Conservation (phyloP, 1,140 invertebrate genomes). For the Uloborus diversus region DNA sequence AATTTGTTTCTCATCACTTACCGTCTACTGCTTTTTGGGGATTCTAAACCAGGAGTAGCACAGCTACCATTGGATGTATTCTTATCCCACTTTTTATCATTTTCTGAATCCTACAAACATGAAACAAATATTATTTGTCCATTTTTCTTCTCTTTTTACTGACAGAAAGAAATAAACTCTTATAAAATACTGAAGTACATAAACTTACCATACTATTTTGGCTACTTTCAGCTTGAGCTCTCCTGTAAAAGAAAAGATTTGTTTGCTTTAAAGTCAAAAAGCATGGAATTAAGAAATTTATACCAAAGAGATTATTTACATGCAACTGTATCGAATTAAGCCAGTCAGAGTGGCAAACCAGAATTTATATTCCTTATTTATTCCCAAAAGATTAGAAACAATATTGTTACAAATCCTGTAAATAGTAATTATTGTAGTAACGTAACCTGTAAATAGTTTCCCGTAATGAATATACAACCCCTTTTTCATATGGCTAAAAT, state of each 20-base stretch:
- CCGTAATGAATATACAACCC: too few species aligned
- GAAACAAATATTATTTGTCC: neutral
- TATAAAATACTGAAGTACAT: neutral
- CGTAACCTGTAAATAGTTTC: too few species aligned
- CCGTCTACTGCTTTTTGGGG: slow-evolving; percentile 41
- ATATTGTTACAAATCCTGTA: too few species aligned
- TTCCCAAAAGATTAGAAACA: too few species aligned
- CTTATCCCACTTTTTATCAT: slow-evolving; percentile 52
- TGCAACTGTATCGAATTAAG: too few species aligned
- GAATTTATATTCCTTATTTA: too few species aligned
- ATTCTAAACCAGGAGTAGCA: slow-evolving; percentile 50
- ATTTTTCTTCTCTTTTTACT: neutral
- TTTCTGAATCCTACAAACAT: slow-evolving; percentile 19
- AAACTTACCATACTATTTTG: slow-evolving; percentile 30
- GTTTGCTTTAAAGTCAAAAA: neutral
- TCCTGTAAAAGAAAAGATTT: slow-evolving; percentile 25
- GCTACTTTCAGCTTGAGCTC: slow-evolving; percentile 54
- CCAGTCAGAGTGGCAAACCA: too few species aligned
- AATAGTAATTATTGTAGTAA: too few species aligned
- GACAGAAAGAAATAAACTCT: neutral
- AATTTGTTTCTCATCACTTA: too few species aligned
- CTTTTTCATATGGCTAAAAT: too few species aligned
- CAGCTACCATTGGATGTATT: slow-evolving; percentile 44
- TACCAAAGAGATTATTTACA: too few species aligned
- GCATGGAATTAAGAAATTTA: neutral